phyloP scores from a whole-genome alignment of 92 coral and sea anemone genomes.

The Epizoanthus illoricatus region DNA sequence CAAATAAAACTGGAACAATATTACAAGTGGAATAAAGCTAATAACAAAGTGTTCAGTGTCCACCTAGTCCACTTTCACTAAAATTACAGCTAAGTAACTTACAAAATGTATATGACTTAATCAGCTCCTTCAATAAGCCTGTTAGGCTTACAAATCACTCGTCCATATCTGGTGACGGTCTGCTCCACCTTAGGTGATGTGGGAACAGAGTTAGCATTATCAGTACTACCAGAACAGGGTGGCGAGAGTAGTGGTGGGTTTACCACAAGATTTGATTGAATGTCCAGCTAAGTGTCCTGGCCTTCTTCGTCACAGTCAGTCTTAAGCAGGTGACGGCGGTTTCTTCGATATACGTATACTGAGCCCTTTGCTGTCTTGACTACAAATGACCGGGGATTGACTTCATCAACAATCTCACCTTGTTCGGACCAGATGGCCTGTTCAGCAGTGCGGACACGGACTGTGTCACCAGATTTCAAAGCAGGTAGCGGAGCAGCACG shows the following conservation, averaged over 20 bases:
- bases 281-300: constrained; percentile 1
- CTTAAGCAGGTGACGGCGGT: constrained; percentile 27
- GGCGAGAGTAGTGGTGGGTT: neutral
- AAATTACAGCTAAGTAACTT: neutral
- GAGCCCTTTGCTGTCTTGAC: neutral
- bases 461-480: constrained; percentile 9
- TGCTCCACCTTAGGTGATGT: constrained; percentile 12
- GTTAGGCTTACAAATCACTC: neutral
- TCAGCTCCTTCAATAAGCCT: constrained; percentile 22
- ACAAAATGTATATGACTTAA: neutral
- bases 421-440: constrained; percentile 28
- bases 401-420: constrained; percentile 4
- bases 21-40: neutral
- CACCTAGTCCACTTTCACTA: neutral
- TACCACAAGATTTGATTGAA: constrained; percentile 4
- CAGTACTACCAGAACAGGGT: constrained; percentile 8
- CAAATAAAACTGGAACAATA: constrained; percentile 6
- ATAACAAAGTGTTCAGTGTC: constrained; percentile 2
- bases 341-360: constrained; percentile 20
- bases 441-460: constrained; percentile 12
- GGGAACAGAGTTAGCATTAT: neutral
- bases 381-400: neutral
- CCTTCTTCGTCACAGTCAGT: constrained; percentile 9
- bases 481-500: neutral
- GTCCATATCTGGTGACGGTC: constrained; percentile 3